phyloP scores from a whole-genome alignment of 2,888 invertebrate species.

The Rutpela maculata region DNA sequence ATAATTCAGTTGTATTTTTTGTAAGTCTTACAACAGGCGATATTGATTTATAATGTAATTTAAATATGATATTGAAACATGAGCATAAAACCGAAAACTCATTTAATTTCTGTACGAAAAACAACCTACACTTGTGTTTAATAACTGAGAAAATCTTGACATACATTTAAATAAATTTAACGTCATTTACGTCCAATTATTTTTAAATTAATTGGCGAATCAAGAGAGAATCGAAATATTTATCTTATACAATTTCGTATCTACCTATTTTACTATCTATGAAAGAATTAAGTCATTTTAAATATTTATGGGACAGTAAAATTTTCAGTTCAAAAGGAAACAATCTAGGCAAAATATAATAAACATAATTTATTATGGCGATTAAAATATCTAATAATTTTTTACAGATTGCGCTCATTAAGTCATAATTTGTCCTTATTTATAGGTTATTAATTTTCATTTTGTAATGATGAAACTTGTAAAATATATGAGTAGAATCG shows the following conservation, averaged over 20 bases:
- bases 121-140: no score
- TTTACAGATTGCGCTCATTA: slow-evolving; percentile 15
- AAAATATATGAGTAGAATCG: not conserved
- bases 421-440: slow-evolving; percentile 7
- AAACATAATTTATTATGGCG: not conserved
- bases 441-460: slow-evolving; percentile 13
- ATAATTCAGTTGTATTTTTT: no score
- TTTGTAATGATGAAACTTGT: not conserved
- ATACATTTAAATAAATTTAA: no score
- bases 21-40: no score
- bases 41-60: no score
- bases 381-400: slow-evolving; percentile 16
- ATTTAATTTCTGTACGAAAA: no score
- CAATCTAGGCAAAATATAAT: not conserved
- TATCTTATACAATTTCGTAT: not conserved
- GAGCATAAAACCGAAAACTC: no score
- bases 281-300: not conserved
- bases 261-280: not conserved
- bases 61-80: no score
- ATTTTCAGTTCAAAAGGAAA: not conserved
- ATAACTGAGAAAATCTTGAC: no score
- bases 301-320: slow-evolving; percentile 3
- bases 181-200: not conserved
- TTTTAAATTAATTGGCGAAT: not conserved
- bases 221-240: not conserved